Percentiles rank a stretch among this genome's conserved stretches.
phyloP scores from a whole-genome alignment of 2,797 vertebrate genomes.

The Xiphophorus birchmanni region DNA sequence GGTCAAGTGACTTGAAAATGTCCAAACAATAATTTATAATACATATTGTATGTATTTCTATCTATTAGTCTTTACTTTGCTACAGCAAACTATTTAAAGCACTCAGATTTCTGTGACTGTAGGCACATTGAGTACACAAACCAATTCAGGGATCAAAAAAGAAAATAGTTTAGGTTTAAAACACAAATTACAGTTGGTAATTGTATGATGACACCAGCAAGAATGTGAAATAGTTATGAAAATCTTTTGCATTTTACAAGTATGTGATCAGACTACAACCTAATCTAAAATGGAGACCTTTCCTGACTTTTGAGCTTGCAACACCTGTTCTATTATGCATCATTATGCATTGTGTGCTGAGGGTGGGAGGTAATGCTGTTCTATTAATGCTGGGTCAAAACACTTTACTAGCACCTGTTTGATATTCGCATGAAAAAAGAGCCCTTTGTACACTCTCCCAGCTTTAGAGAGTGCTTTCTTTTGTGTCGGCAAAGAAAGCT shows the following conservation, averaged over 20 bases:
- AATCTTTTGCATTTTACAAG: background rate
- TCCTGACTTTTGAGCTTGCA: background rate
- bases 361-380: background rate
- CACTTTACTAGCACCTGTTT: background rate
- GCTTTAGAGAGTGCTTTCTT: background rate
- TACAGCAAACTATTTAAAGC: background rate
- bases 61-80: background rate
- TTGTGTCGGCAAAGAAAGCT: background rate
- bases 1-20: conserved; percentile 37
- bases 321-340: background rate
- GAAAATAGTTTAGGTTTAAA: background rate
- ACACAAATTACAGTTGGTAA: background rate
- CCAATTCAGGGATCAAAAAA: background rate
- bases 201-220: background rate
- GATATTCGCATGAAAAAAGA: background rate
- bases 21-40: conserved; percentile 20
- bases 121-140: background rate
- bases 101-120: background rate
- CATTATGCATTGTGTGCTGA: background rate
- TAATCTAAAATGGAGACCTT: background rate
- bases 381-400: background rate
- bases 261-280: background rate
- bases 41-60: background rate
- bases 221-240: background rate
- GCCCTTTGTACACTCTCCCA: background rate